These are phyloP conservation scores for Capitulum mitella DNA, from an alignment of 2,888 invertebrate species.

Conservation along the genomic window DNA sequence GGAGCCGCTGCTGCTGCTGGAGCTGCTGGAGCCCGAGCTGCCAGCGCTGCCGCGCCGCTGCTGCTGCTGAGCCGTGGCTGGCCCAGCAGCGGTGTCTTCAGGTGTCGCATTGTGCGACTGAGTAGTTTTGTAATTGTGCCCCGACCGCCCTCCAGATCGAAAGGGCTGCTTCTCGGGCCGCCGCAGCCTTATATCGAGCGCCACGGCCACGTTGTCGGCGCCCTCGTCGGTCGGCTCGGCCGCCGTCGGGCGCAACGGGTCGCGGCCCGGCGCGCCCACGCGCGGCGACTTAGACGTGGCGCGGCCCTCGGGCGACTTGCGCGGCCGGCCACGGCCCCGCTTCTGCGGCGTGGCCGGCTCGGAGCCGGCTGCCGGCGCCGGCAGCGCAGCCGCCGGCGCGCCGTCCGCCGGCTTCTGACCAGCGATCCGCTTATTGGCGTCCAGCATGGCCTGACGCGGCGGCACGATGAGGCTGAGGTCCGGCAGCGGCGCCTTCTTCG, in stretches of 20 bases:
- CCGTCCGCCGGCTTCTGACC: constrained; percentile 7
- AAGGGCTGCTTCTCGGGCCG: constrained; percentile 25
- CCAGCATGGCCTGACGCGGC: constrained; percentile 12
- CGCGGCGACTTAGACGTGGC: constrained; percentile 5
- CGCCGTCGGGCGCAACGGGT: not conserved
- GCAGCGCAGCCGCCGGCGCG: not conserved
- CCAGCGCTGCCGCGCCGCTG: constrained; percentile 8
- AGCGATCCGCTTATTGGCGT: constrained; percentile 18
- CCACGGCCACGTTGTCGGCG: constrained; percentile 2
- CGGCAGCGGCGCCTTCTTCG: not conserved
- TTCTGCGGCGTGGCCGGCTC: not conserved
- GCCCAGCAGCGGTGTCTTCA: constrained; percentile 13
- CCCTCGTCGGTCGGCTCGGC: constrained; percentile 15
- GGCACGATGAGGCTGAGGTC: constrained; percentile 6
- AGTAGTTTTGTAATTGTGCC: constrained; percentile 17
- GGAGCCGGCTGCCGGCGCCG: not conserved
- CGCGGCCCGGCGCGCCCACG: not conserved
- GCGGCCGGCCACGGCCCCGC: constrained; percentile 7
- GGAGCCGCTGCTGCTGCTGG: not conserved
- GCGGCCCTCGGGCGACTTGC: constrained; percentile 11
- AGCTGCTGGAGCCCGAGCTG: constrained; percentile 4
- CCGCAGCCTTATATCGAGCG: constrained; percentile 4
- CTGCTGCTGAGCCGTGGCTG: constrained; percentile 4
- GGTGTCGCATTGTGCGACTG: not conserved
- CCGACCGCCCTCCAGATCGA: constrained; percentile 24